Conservation (phyloP, 2,888 invertebrate genomes). For the Callosobruchus maculatus region DNA sequence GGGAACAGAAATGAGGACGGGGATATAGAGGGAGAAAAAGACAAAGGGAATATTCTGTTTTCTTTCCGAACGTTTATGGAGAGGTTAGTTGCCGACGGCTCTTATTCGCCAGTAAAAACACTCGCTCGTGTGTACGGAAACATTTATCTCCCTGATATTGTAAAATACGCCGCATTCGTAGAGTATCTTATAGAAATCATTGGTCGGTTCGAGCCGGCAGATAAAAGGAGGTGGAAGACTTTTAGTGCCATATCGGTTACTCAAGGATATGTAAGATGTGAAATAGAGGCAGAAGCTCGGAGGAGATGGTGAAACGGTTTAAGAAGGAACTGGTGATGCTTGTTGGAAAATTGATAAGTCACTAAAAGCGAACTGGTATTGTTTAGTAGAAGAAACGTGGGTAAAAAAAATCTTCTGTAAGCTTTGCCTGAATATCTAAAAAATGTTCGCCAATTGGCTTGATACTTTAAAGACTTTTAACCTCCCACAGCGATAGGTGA, state of each 20-base stretch:
- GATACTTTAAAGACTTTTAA: too few relatives aligned
- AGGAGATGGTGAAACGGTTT: background rate
- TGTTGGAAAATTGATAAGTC: too few relatives aligned
- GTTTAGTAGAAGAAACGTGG: too few relatives aligned
- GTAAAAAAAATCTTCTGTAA: too few relatives aligned
- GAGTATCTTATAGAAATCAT: background rate
- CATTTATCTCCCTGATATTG: background rate
- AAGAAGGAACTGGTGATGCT: too few relatives aligned
- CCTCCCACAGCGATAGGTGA: too few relatives aligned
- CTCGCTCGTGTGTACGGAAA: background rate
- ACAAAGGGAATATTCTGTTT: background rate
- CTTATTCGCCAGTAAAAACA: background rate
- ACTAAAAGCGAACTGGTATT: too few relatives aligned
- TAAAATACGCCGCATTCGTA: background rate
- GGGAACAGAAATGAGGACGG: background rate
- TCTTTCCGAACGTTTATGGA: background rate
- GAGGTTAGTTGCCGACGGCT: background rate
- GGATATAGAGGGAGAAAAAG: background rate
- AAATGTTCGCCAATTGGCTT: too few relatives aligned
- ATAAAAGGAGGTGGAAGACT: background rate
- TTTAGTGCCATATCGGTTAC: background rate
- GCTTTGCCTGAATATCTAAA: too few relatives aligned
- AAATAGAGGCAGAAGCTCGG: background rate
- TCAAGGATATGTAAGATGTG: background rate
- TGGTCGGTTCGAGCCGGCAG: background rate